These are phyloP conservation scores for Heliconius ethilla DNA, from an alignment of 2,888 invertebrate species.

Conservation along the genomic window DNA sequence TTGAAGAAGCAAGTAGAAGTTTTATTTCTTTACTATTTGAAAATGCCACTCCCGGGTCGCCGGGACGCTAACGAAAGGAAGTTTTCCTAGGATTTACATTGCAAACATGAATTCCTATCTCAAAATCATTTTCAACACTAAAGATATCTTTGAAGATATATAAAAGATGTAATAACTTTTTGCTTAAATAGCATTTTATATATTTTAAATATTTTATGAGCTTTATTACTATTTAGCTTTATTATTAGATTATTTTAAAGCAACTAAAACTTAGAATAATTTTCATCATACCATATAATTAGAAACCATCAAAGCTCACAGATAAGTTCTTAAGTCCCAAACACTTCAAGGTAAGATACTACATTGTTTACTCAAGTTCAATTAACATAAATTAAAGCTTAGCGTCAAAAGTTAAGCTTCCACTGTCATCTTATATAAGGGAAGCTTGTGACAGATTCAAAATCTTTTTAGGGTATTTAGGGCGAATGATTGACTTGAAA, in stretches of 20 bases:
- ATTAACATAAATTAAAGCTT: conserved; percentile 23
- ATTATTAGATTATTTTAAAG: too few relatives aligned
- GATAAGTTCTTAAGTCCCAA: conserved; percentile 2
- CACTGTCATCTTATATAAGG: conserved; percentile 5
- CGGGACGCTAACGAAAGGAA: conserved; percentile 28
- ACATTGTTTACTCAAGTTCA: conserved; percentile 20
- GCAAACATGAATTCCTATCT: conserved; percentile 15
- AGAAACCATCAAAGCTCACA: not conserved
- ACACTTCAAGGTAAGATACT: conserved; percentile 4
- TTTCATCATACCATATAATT: not conserved
- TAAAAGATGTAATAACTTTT: conserved; percentile 1
- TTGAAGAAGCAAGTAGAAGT: not conserved
- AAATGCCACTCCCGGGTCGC: conserved; percentile 1
- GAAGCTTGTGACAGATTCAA: conserved; percentile 10
- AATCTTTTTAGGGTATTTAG: not conserved
- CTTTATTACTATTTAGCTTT: too few relatives aligned
- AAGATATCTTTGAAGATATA: not conserved
- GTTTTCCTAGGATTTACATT: conserved; percentile 29
- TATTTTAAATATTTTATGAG: not conserved
- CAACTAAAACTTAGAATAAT: not conserved
- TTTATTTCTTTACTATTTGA: conserved; percentile 13
- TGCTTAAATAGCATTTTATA: not conserved
- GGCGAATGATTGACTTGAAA: not conserved
- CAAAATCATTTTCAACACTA: conserved; percentile 9
- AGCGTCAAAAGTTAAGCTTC: conserved; percentile 10